These are phyloP conservation scores for Trissolcus basalis DNA, from an alignment of 1,140 invertebrate genomes.

Conservation along the genomic window DNA sequence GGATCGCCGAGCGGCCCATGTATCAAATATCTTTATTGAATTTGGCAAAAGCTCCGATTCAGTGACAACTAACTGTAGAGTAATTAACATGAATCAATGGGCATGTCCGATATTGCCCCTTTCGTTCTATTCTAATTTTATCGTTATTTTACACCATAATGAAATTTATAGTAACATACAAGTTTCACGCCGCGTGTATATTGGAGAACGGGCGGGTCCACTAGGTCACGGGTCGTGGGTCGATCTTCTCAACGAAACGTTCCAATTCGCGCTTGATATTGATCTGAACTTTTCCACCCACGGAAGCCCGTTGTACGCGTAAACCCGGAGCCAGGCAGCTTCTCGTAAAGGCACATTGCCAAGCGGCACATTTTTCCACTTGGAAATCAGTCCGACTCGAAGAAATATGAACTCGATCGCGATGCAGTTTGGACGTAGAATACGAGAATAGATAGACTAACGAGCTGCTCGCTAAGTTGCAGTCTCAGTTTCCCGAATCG, in stretches of 20 bases:
- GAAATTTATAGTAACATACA: conserved; percentile 60
- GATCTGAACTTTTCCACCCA: conserved; percentile 72
- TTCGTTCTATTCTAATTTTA: neutral
- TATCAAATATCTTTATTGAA: too few species aligned
- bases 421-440: conserved; percentile 32
- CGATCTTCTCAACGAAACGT: conserved; percentile 68
- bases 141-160: conserved; percentile 21
- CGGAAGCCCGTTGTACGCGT: conserved; percentile 54
- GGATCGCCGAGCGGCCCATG: too few species aligned
- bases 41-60: too few species aligned
- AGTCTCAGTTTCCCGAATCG: conserved; percentile 20
- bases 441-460: conserved; percentile 37
- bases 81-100: neutral
- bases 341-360: conserved; percentile 43
- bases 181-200: conserved; percentile 56
- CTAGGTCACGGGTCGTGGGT: conserved; percentile 73
- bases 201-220: conserved; percentile 70
- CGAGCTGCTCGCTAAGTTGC: conserved; percentile 14
- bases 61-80: too few species aligned
- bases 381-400: conserved; percentile 33
- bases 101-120: neutral
- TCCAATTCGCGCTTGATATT: conserved; percentile 75
- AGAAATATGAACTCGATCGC: conserved; percentile 46
- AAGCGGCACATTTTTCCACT: conserved; percentile 55
- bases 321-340: conserved; percentile 52